A percentile compares a stretch with the other conserved stretches of the same genome.
Evolutionary conservation across 2,113 vertebrate genomes (phyloP).

Genomic region (Clinocottus analis): DNA sequence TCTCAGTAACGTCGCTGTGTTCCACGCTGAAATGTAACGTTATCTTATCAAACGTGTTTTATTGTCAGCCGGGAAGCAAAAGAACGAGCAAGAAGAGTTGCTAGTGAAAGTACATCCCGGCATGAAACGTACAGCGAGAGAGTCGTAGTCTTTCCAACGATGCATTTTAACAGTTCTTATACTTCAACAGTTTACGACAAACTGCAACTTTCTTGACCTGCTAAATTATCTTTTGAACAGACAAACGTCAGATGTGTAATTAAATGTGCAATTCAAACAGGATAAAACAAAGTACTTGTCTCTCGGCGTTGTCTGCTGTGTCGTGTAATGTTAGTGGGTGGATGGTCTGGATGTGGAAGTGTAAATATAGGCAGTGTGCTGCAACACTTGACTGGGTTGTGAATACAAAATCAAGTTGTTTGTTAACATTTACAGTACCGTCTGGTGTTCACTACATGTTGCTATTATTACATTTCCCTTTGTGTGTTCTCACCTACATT

Average conservation of each 20-base stretch:
- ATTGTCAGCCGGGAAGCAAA: not conserved
- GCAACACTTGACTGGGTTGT: not conserved
- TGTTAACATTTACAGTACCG: not conserved
- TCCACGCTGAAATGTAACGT: not conserved
- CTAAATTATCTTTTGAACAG: not conserved
- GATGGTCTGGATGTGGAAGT: too few relatives aligned
- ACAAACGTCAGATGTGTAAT: not conserved
- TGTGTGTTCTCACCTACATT: slow-evolving; percentile 34
- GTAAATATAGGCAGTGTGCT: not conserved
- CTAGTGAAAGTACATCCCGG: not conserved
- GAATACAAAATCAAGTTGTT: not conserved
- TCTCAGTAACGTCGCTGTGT: not conserved
- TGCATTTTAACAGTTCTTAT: not conserved
- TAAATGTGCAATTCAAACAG: too few relatives aligned
- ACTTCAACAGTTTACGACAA: not conserved
- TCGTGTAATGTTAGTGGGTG: too few relatives aligned
- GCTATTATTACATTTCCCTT: not conserved
- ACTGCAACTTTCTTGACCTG: not conserved
- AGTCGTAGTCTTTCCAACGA: not conserved
- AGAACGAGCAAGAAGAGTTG: not conserved
- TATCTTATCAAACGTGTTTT: not conserved
- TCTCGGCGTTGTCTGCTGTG: too few relatives aligned
- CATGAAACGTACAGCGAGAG: not conserved
- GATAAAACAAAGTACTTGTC: too few relatives aligned
- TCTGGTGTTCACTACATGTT: not conserved